phyloP scores from a whole-genome alignment of 2,888 invertebrate species.

The Achlya flavicornis region DNA sequence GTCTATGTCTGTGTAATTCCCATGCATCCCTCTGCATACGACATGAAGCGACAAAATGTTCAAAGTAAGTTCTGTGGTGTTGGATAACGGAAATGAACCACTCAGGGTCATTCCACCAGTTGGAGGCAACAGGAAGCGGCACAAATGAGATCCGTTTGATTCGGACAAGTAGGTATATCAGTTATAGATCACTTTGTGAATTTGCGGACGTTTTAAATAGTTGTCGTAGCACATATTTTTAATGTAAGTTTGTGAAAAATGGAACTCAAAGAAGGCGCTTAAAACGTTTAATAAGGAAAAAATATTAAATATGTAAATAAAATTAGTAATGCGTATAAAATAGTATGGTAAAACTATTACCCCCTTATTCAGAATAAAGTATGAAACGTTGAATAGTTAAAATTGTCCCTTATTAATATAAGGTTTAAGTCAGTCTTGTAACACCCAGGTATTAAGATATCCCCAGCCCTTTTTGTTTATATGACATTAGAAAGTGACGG shows the following conservation, averaged over 20 bases:
- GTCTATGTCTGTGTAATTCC: background rate
- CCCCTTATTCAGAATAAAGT: too few relatives aligned
- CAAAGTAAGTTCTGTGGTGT: slow-evolving; percentile 24
- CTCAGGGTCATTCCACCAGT: slow-evolving; percentile 38
- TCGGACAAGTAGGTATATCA: slow-evolving; percentile 15
- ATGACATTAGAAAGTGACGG: too few relatives aligned
- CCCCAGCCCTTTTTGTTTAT: too few relatives aligned
- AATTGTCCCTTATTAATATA: too few relatives aligned
- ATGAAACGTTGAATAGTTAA: too few relatives aligned
- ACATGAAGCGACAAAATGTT: slow-evolving; percentile 14
- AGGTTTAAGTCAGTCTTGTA: too few relatives aligned
- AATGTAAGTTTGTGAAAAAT: background rate
- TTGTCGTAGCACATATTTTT: background rate
- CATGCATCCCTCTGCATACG: background rate
- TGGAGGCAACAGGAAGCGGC: slow-evolving; percentile 48
- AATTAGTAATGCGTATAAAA: slow-evolving; percentile 16
- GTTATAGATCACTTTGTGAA: background rate
- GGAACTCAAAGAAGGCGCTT: background rate
- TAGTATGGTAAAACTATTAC: slow-evolving; percentile 11
- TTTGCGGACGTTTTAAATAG: background rate
- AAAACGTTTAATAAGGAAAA: slow-evolving; percentile 8
- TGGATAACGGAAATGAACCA: slow-evolving; percentile 60
- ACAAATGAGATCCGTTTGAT: slow-evolving; percentile 56
- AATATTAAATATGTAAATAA: background rate
- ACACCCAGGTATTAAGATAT: too few relatives aligned